phyloP scores from a whole-genome alignment of 2,888 invertebrate species.

The Metellina segmentata region DNA sequence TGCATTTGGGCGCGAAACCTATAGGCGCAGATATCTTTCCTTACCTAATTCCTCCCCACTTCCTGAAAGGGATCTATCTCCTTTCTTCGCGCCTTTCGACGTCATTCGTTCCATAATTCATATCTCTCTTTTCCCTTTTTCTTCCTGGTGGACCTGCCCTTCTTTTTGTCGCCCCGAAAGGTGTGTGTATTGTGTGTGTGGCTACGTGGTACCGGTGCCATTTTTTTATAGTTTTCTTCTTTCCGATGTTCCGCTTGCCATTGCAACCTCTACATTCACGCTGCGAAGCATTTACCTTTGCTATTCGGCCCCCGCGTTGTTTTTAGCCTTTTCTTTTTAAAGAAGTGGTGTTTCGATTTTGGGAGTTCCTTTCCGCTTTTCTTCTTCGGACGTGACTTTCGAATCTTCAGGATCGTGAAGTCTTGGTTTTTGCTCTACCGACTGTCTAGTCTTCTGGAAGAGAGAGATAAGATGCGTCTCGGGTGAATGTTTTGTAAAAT shows the following conservation, averaged over 20 bases:
- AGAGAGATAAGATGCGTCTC: no score
- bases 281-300: background rate
- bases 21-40: slow-evolving; percentile 60
- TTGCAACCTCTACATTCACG: background rate
- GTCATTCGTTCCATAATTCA: slow-evolving; percentile 67
- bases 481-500: no score
- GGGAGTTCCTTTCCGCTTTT: no score
- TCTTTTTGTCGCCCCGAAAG: background rate
- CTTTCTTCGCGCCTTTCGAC: slow-evolving; percentile 16
- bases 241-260: background rate
- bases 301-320: background rate
- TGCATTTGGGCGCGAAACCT: slow-evolving; percentile 65
- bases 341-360: background rate
- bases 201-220: background rate
- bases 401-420: no score
- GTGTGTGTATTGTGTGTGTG: background rate
- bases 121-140: slow-evolving; percentile 21
- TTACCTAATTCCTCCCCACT: slow-evolving; percentile 56
- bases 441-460: no score
- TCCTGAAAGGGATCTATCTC: slow-evolving; percentile 51
- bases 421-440: no score
- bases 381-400: no score
- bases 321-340: background rate
- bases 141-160: slow-evolving; percentile 6
- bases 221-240: background rate